Evolutionary conservation across 2,888 invertebrate genomes (phyloP).

Genomic region (Malthinus flaveolus): DNA sequence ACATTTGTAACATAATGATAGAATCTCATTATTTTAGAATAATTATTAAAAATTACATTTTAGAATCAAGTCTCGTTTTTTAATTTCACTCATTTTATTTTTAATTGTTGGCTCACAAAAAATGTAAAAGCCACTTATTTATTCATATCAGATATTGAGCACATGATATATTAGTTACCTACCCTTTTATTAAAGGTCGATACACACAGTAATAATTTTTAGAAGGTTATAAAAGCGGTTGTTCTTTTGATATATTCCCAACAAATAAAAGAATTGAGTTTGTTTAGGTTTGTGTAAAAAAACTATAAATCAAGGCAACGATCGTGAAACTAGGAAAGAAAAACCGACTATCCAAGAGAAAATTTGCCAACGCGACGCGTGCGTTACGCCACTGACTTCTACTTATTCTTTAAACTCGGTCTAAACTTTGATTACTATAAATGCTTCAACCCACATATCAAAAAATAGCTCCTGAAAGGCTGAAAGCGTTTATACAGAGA

Average conservation of each 20-base stretch:
- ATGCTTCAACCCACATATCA: no score
- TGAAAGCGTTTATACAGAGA: conserved; percentile 18
- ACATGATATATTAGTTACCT: conserved; percentile 18
- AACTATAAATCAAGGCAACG: no score
- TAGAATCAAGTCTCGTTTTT: background rate
- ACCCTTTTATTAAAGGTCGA: conserved; percentile 24
- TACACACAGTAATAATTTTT: conserved; percentile 19
- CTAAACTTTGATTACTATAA: no score
- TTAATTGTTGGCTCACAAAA: no score
- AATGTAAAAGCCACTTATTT: conserved; percentile 7
- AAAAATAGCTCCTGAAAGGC: conserved; percentile 11
- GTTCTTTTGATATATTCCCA: no score
- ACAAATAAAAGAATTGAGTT: no score
- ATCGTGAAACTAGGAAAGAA: no score
- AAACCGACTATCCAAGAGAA: no score
- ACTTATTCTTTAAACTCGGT: no score
- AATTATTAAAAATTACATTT: background rate
- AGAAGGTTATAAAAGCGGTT: conserved; percentile 8
- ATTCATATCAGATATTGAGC: conserved; percentile 17
- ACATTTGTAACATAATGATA: conserved; percentile 24
- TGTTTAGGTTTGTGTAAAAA: no score
- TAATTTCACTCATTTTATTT: background rate
- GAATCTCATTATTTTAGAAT: conserved; percentile 19
- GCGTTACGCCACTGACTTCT: no score
- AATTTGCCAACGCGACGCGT: no score